phyloP scores from a whole-genome alignment of 2,113 vertebrate genomes.

The Cheirogaleus medius region DNA sequence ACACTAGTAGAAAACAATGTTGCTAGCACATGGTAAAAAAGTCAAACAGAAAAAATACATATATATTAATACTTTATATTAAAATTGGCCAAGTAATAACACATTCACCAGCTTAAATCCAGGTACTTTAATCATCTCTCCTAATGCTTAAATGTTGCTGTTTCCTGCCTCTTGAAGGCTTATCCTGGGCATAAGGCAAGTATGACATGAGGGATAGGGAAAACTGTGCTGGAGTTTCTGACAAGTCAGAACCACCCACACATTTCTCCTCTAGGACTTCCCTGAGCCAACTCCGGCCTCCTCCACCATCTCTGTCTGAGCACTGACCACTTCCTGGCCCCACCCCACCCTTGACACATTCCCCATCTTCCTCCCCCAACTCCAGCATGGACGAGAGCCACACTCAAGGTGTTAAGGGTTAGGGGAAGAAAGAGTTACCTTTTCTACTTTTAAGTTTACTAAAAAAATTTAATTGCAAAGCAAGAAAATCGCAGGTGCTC shows the following conservation, averaged over 20 bases:
- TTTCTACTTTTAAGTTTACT: conserved; percentile 35
- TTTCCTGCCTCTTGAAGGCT: not conserved
- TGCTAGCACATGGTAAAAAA: not conserved
- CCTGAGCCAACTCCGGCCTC: not conserved
- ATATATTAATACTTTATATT: not conserved
- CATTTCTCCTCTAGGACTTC: not conserved
- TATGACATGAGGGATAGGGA: not conserved
- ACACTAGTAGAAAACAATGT: conserved; percentile 15
- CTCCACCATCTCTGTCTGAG: not conserved
- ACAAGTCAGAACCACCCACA: conserved; percentile 36
- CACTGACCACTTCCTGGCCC: conserved; percentile 32
- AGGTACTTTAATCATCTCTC: not conserved
- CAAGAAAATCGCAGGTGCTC: not conserved
- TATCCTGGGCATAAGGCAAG: not conserved
- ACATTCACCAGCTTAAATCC: not conserved
- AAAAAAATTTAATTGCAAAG: not conserved
- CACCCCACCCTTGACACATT: not conserved
- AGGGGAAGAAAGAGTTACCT: not conserved
- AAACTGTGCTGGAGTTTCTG: conserved; percentile 40
- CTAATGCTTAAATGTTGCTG: not conserved
- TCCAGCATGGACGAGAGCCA: not conserved
- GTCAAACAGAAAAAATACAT: not conserved
- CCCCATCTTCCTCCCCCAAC: not conserved
- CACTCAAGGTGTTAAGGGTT: not conserved
- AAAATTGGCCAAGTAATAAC: not conserved